These are phyloP conservation scores for Diacarnus erythraeanus DNA, from an alignment of 37 sponge, comb jelly and placozoan genomes.

Conservation along the genomic window DNA sequence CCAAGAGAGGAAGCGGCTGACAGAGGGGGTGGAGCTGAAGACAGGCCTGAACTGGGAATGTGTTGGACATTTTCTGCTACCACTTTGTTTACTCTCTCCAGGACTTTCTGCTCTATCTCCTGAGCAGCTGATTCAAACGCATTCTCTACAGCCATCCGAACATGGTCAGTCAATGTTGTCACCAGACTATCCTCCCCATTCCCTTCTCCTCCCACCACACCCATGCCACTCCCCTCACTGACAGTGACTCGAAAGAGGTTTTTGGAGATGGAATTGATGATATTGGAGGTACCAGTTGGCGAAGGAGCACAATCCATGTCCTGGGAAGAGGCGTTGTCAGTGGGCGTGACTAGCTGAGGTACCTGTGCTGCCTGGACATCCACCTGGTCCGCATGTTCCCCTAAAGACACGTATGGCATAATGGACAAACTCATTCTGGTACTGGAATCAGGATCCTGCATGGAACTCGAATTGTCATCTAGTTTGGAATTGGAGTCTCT, in stretches of 20 bases:
- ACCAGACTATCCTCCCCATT: background rate
- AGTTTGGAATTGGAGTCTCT: background rate
- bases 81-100: background rate
- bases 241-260: background rate
- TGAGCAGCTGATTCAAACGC: no score
- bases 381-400: no score
- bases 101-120: background rate
- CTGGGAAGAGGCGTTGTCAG: background rate
- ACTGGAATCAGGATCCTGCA: background rate
- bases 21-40: background rate
- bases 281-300: background rate
- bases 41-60: background rate
- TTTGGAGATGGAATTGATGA: no score
- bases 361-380: no score
- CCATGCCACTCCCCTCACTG: background rate
- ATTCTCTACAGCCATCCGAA: background rate
- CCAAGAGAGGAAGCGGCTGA: background rate
- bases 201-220: background rate
- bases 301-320: constrained; percentile 2
- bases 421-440: background rate
- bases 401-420: background rate
- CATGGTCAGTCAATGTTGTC: background rate
- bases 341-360: no score
- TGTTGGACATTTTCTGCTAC: background rate
- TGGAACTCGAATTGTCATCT: background rate